These are phyloP conservation scores for Zosterops borbonicus DNA, from an alignment of 2,113 vertebrate genomes.

Conservation along the genomic window DNA sequence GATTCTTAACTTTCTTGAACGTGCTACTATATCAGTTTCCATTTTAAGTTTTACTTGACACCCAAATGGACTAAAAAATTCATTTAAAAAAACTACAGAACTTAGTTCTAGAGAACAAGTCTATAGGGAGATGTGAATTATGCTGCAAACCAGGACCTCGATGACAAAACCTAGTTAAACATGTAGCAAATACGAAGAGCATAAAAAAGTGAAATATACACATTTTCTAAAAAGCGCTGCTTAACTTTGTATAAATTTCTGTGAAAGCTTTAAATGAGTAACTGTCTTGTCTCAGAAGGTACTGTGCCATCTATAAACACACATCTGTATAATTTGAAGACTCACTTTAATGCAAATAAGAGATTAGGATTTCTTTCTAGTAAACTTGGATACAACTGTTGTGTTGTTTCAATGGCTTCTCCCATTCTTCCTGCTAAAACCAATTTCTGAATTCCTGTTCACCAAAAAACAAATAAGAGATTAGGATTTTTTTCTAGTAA, in stretches of 20 bases:
- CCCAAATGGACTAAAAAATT: neutral
- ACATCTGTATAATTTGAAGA: conserved; percentile 68
- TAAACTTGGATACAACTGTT: conserved; percentile 96
- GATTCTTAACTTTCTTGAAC: neutral
- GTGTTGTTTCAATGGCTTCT: conserved; percentile 99
- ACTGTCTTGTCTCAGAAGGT: conserved; percentile 53
- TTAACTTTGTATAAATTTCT: conserved; percentile 31
- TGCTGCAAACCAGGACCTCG: conserved; percentile 31
- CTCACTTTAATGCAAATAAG: conserved; percentile 98
- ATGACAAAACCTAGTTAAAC: conserved; percentile 49
- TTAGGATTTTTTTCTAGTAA: conserved; percentile 97
- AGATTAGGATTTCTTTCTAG: conserved; percentile 98
- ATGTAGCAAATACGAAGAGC: conserved; percentile 36
- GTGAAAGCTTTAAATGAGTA: conserved; percentile 53
- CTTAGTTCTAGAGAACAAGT: neutral
- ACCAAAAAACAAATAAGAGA: conserved; percentile 79
- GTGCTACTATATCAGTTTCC: neutral
- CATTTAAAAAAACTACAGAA: neutral
- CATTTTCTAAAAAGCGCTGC: conserved; percentile 40
- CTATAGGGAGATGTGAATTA: conserved; percentile 21
- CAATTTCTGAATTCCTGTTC: conserved; percentile 98
- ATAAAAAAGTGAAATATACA: conserved; percentile 43
- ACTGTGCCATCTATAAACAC: conserved; percentile 65
- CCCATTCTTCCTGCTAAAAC: conserved; percentile 99
- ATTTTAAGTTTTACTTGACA: neutral